Evolutionary conservation across 2,113 vertebrate genomes (phyloP).

Genomic region (Emydura subglobosa): DNA sequence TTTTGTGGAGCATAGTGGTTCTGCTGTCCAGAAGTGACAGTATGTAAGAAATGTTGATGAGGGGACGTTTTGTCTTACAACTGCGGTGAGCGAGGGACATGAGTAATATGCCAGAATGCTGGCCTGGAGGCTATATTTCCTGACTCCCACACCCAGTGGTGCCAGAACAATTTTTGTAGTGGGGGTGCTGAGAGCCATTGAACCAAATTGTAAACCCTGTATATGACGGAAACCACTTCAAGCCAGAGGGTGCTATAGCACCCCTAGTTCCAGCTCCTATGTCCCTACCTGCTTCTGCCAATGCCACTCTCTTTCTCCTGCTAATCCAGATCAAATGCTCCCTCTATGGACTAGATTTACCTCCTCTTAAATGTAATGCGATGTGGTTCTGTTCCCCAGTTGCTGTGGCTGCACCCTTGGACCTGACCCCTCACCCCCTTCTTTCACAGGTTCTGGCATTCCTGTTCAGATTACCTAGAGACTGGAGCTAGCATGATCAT

Average conservation of each 20-base stretch:
- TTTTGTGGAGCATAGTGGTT: no score
- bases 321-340: not conserved
- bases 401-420: not conserved
- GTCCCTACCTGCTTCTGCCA: not conserved
- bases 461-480: not conserved
- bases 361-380: not conserved
- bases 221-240: no score
- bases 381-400: not conserved
- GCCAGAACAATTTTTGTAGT: no score
- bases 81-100: not conserved
- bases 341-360: no score
- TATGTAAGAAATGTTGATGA: not conserved
- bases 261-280: no score
- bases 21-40: not conserved
- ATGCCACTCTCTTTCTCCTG: not conserved
- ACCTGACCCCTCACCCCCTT: not conserved
- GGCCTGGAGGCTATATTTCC: not conserved
- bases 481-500: not conserved
- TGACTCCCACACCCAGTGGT: fast-evolving
- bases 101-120: not conserved
- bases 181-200: no score
- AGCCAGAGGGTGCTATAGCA: no score
- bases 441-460: not conserved
- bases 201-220: no score
- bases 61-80: not conserved